A percentile compares a stretch with the other conserved stretches of the same genome.
Evolutionary conservation across 2,797 vertebrate genomes (phyloP).

Genomic region (Micromesistius poutassou): DNA sequence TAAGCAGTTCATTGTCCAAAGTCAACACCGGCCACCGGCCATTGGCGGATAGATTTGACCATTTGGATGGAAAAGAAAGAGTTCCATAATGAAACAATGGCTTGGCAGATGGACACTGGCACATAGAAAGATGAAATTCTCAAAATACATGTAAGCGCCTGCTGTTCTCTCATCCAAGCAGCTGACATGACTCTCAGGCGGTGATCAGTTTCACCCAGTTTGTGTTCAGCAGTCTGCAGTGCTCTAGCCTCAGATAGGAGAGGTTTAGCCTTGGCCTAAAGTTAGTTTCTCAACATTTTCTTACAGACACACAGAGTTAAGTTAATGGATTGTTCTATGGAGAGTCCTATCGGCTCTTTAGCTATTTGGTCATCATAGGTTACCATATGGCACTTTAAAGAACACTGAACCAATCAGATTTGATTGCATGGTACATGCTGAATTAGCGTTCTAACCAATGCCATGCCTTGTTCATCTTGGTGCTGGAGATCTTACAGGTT

Average conservation of each 20-base stretch:
- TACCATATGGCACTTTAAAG: no score
- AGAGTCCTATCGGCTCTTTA: no score
- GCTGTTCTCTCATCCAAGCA: not conserved
- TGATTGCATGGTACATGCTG: no score
- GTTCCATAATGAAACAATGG: not conserved
- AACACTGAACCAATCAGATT: no score
- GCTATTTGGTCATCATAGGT: no score
- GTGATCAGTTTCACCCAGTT: not conserved
- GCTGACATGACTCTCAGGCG: not conserved
- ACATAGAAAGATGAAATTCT: not conserved
- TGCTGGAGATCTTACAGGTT: not conserved
- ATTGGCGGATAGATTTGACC: not conserved
- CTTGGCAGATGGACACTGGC: not conserved
- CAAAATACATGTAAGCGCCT: not conserved
- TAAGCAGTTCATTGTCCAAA: not conserved
- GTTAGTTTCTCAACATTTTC: not conserved
- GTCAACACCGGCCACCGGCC: not conserved
- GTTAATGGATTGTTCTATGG: no score
- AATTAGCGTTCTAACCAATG: no score
- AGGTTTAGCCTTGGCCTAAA: not conserved
- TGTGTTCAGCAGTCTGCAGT: not conserved
- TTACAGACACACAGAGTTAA: not conserved
- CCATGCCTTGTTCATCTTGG: no score
- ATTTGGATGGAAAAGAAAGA: not conserved
- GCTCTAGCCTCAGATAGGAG: not conserved